Base-by-base conservation (phyloP, 2,888 invertebrate genomes). In the Epistrophe grossulariae region DNA sequence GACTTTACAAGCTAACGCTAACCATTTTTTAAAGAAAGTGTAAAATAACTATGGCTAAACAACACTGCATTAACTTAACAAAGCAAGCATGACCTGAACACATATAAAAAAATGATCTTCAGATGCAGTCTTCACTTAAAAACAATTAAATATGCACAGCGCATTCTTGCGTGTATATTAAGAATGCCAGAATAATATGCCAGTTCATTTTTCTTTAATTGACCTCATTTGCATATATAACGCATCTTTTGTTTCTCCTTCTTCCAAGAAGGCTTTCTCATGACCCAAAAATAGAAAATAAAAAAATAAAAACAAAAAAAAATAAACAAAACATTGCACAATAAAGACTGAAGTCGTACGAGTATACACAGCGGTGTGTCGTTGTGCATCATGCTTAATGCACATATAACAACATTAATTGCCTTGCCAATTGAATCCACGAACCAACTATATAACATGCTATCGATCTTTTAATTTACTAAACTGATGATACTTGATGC, bases 401-500 rank as follows among this genome's bases (percentile, higher is more conserved):
- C 55, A 38, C 45, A 24, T 31, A 64, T 66, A 60, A 60, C 52
- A 59, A 31, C 70, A 73, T 57, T 85, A 77, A 85, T 82, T 85
- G 78, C 62, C 24, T 68, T 3, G 3, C 57, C 78, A 85, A 85
- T 85, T 85, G 73, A 68, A 74, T 73, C 59, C 35, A 66, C 55
- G 50, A 74, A 64, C 50, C 43, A 35, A 55, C 17, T 50, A 24
- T 24, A 24, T 24, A 60, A 24, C 72, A 73, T 50, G 68, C 60
- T 55, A 85, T 85, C 85, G 81, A 85, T 81, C 81, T 85, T 48
- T 70, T 79, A 70, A 84, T 79, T 84, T 35, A n/a, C 62, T 59
- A 59, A 55, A 62, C 24, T 24, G 24, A 45, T 35, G 24, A 45
- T 48, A 24, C 48, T 52, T 43, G 38, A 78, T n/a, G 57, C 17